Evolutionary conservation across 1,140 invertebrate genomes (phyloP).

Genomic region (Drosophila pandora): DNA sequence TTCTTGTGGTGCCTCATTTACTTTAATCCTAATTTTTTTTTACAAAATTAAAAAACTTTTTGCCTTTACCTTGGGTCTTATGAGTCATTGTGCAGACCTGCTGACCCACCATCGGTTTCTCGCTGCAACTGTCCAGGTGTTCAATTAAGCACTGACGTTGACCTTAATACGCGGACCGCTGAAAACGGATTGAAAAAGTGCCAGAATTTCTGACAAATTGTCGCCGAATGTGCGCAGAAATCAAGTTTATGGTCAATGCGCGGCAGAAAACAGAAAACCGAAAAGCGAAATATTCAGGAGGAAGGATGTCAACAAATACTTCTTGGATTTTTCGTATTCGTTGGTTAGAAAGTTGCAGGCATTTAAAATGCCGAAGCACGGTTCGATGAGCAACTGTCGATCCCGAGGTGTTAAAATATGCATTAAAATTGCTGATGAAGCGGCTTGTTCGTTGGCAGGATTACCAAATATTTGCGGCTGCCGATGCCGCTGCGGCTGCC

Average conservation of each 20-base stretch:
- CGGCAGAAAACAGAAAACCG: constrained; percentile 28
- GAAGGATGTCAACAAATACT: constrained; percentile 50
- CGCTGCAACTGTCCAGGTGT: constrained; percentile 67
- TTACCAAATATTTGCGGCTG: constrained; percentile 80
- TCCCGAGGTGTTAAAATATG: constrained; percentile 77
- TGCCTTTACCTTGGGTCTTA: constrained; percentile 35
- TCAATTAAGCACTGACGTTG: constrained; percentile 78
- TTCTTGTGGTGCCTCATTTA: background rate
- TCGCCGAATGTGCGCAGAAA: constrained; percentile 72
- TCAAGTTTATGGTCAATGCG: constrained; percentile 79
- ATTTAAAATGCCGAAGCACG: constrained; percentile 72
- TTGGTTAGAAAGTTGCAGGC: constrained; percentile 66
- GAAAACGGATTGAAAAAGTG: constrained; percentile 62
- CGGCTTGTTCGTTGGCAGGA: constrained; percentile 70
- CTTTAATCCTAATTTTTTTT: background rate
- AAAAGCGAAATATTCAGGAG: constrained; percentile 1
- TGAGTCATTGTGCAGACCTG: constrained; percentile 54
- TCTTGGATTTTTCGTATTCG: background rate
- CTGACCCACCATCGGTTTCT: constrained; percentile 55
- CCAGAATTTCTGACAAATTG: constrained; percentile 81
- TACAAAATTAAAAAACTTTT: constrained; percentile 22
- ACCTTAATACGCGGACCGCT: constrained; percentile 71
- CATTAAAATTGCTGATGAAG: constrained; percentile 79
- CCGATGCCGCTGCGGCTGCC: constrained; percentile 52
- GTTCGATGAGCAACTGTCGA: constrained; percentile 52